Conservation (phyloP, 1,140 invertebrate species). For the Lineus longissimus region DNA sequence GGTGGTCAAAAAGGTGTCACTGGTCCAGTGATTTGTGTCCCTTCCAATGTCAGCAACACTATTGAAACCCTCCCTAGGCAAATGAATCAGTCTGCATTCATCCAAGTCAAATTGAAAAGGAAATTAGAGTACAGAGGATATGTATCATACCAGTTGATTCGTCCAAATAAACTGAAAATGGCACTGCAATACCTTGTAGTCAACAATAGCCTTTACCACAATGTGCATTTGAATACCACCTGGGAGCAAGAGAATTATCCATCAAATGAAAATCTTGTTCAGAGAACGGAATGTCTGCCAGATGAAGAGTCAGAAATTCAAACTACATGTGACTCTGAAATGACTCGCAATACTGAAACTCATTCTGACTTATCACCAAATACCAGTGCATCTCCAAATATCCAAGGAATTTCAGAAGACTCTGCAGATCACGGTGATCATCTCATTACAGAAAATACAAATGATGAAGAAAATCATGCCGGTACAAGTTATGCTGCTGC, state of each 20-base stretch:
- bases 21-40: neutral
- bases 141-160: neutral
- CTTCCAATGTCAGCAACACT: neutral
- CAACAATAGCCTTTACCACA: neutral
- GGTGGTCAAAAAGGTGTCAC: neutral
- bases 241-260: neutral
- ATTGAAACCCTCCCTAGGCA: neutral
- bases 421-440: too few species aligned
- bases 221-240: neutral
- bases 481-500: too few species aligned
- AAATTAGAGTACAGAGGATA: neutral
- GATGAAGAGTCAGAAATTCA: too few species aligned
- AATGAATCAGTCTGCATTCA: neutral
- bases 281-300: too few species aligned
- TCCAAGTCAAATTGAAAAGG: neutral
- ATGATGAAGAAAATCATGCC: too few species aligned
- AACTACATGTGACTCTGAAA: neutral
- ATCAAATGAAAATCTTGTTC: neutral
- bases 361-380: neutral
- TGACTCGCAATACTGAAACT: neutral
- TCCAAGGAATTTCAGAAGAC: too few species aligned
- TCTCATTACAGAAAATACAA: too few species aligned
- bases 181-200: neutral
- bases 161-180: neutral
- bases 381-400: too few species aligned